Evolutionary conservation across 2,797 vertebrate genomes (phyloP), one percentile per base, ranked within the genome.

Genomic region (Pogonophryne albipinna): DNA sequence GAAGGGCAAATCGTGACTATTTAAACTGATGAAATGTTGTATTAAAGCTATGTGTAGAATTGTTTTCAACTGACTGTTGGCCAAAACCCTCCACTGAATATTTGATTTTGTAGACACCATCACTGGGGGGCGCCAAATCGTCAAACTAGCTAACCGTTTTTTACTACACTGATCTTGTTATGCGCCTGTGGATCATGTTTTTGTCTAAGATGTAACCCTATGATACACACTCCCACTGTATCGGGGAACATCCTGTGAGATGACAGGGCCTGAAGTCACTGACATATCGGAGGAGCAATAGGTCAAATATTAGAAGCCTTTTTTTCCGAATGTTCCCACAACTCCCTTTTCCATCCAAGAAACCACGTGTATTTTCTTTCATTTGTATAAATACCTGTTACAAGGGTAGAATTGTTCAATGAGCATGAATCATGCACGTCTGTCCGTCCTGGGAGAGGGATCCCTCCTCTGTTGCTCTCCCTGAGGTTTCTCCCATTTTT

Each of bases 261-360:
- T 58, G 46, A 8, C 0, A 53, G 11, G 11, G 19, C 23, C 20
- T 61, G 42, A 64, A 61, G 49, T 65, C 67, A 27, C 0, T 56
- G 47, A 79, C 34, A 68, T 38, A 3, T 57, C 46, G 67, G 42
- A 12, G 63, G 57, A 49, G 44, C 49, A 23, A 31, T 46, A 75
- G 51, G 52, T 75, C 67, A 75, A 6, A 47, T 10, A 20, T 61
- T 16, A 52, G 10, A 50, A 23, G 34, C 14, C 1, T 5, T 2
- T 34, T 52, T 57, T 34, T 61, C 42, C 47, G 16, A 62, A 70
- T 52, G 61, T 84, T 79, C 78, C 76, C 76, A 79, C 71, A 75
- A 58, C 56, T 62, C 3, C 8, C 6, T 42, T 64, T 45, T 31
- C 8, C 16, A 13, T 68, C 3, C 6, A 2, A 60, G n/a, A 4